Evolutionary conservation across 2,113 vertebrate genomes (phyloP).

Genomic region (Platysternon megacephalum): DNA sequence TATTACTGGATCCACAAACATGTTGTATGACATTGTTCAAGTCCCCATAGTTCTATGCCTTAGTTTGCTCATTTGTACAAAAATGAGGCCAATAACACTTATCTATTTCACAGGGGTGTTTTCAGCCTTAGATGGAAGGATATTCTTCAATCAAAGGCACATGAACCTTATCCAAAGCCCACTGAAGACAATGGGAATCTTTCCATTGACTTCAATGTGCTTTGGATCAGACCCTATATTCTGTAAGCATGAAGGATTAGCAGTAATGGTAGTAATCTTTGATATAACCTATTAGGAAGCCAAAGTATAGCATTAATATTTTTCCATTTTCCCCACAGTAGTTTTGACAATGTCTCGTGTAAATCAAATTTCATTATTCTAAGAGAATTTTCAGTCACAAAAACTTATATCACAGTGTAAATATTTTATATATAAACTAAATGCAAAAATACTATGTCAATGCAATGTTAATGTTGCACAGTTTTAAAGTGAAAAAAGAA

Average conservation of each 20-base stretch:
- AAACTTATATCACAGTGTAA: neutral
- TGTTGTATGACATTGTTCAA: neutral
- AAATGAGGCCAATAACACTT: neutral
- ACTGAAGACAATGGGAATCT: neutral
- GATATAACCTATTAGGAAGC: neutral
- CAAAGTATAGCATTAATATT: neutral
- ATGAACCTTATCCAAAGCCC: neutral
- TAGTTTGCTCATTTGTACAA: neutral
- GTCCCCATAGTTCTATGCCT: neutral
- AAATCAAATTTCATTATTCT: neutral
- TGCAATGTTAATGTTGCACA: neutral
- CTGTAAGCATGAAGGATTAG: neutral
- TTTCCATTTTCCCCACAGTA: neutral
- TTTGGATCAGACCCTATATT: neutral
- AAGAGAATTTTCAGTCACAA: neutral
- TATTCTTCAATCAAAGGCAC: neutral
- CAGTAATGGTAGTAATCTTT: neutral
- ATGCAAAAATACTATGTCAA: neutral
- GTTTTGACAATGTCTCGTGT: neutral
- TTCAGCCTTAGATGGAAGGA: neutral
- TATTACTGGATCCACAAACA: neutral
- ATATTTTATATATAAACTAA: neutral
- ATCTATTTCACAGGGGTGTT: neutral
- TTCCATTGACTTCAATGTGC: neutral
- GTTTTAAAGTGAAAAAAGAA: neutral